Conservation (phyloP, 2,113 vertebrate genomes). For the Nettapus auritus region DNA sequence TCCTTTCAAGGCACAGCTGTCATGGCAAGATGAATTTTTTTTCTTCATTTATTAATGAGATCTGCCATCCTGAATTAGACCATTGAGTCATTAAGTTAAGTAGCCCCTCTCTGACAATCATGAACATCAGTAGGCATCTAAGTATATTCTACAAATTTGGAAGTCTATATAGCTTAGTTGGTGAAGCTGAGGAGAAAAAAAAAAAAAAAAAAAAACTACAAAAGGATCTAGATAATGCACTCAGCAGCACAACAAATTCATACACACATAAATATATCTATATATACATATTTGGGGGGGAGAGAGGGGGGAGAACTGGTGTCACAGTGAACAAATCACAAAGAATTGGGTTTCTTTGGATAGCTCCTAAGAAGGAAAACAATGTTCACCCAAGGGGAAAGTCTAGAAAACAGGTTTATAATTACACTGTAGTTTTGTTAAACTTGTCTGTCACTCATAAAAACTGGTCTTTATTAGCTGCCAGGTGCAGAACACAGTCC, state of each 20-base stretch:
- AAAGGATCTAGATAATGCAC: neutral
- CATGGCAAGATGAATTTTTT: slow-evolving; percentile 10
- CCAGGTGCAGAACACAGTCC: neutral
- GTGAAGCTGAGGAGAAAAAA: neutral
- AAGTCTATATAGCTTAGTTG: neutral
- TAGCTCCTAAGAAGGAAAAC: neutral
- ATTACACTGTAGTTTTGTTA: neutral
- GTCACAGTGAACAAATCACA: neutral
- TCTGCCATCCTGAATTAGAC: slow-evolving; percentile 40
- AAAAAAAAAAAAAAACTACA: neutral
- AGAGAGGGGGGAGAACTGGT: neutral
- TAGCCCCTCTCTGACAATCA: slow-evolving; percentile 2
- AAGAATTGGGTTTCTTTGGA: neutral
- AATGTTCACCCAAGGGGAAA: neutral
- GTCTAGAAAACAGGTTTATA: neutral
- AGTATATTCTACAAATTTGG: neutral
- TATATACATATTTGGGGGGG: neutral
- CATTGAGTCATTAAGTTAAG: neutral
- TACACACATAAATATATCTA: neutral
- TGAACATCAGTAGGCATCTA: neutral
- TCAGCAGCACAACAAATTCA: neutral
- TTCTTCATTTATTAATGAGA: slow-evolving; percentile 58
- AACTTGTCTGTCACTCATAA: neutral
- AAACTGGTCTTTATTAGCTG: neutral
- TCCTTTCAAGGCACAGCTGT: slow-evolving; percentile 45